Conservation (phyloP, 2,113 vertebrate species). For the Menura novaehollandiae region DNA sequence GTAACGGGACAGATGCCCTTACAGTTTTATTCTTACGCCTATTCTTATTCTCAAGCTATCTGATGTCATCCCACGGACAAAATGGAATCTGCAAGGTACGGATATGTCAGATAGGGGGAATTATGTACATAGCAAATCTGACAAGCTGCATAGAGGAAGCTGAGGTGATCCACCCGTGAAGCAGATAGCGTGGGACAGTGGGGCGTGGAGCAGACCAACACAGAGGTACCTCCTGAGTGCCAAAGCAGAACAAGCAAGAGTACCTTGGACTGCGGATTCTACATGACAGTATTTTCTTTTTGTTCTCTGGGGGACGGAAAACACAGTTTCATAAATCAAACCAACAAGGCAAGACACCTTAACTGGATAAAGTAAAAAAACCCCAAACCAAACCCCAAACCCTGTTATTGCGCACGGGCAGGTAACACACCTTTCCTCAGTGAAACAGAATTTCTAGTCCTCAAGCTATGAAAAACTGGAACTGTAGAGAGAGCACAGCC, state of each 20-base stretch:
- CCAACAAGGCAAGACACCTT: neutral
- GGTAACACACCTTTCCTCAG: neutral
- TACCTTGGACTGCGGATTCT: neutral
- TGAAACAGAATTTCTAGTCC: neutral
- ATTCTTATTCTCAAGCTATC: neutral
- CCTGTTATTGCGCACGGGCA: neutral
- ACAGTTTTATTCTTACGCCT: neutral
- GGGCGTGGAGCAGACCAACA: neutral
- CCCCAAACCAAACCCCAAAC: neutral
- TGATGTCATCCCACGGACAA: neutral
- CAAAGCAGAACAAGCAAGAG: neutral
- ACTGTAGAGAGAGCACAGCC: neutral
- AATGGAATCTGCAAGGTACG: neutral
- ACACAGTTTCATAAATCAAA: neutral
- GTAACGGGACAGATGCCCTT: neutral
- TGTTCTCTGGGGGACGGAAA: neutral
- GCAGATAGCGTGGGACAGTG: fast-evolving
- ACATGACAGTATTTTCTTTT: neutral
- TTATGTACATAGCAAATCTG: fast-evolving
- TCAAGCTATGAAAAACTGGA: neutral
- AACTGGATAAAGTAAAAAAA: neutral
- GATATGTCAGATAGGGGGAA: neutral
- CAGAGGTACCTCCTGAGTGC: neutral
- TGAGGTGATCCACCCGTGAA: neutral
- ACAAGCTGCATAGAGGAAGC: fast-evolving